These are phyloP conservation scores for Leptinotarsa haldemani DNA, from an alignment of 2,888 invertebrate genomes.

Conservation along the genomic window DNA sequence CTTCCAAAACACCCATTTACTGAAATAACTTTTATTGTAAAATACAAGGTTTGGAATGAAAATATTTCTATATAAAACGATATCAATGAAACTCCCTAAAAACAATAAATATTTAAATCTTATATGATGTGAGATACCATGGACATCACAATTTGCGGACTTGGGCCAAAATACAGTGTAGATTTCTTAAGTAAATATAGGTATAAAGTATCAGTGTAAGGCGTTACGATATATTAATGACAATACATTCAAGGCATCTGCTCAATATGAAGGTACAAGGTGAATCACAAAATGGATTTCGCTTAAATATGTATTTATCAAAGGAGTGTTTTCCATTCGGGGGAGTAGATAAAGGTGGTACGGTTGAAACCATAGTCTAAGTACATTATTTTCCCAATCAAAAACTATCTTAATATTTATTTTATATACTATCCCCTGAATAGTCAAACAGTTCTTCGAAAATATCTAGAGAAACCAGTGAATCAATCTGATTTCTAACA, in stretches of 20 bases:
- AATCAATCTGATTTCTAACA: background rate
- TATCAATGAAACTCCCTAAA: background rate
- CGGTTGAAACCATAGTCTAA: background rate
- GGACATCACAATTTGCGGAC: background rate
- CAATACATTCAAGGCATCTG: slow-evolving; percentile 9
- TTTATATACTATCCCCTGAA: too few species aligned
- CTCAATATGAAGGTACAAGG: slow-evolving; percentile 6
- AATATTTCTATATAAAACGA: background rate
- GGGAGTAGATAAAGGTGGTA: background rate
- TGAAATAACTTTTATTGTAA: background rate
- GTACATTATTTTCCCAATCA: background rate
- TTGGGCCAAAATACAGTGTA: background rate
- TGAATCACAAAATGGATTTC: slow-evolving; percentile 16
- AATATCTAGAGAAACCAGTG: background rate
- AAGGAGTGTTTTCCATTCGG: background rate
- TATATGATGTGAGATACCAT: background rate
- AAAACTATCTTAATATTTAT: background rate
- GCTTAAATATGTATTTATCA: background rate
- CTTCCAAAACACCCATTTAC: too few species aligned
- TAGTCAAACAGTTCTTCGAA: background rate
- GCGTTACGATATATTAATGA: background rate
- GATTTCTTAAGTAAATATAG: slow-evolving; percentile 6
- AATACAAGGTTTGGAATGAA: background rate
- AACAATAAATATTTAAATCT: background rate
- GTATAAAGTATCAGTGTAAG: slow-evolving; percentile 13